Conservation (phyloP, 2,888 invertebrate species). For the Enchytraeus crypticus region DNA sequence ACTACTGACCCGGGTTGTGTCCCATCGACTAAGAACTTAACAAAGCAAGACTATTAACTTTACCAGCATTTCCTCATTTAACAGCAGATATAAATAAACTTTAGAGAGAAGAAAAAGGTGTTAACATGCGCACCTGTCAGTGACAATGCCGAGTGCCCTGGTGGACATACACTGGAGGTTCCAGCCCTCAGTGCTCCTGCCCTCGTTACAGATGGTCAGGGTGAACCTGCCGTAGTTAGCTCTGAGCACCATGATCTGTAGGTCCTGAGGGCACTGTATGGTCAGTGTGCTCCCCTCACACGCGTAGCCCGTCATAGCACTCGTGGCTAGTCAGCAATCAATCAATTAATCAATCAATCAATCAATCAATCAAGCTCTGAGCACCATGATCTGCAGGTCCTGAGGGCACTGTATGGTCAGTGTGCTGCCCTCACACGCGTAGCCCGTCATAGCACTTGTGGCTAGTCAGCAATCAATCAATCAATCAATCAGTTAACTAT, state of each 20-base stretch:
- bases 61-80: too few relatives aligned
- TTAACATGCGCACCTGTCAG: conserved; percentile 83
- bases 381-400: conserved; percentile 79
- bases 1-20: too few relatives aligned
- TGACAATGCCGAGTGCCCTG: conserved; percentile 75
- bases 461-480: too few relatives aligned
- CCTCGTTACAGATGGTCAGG: conserved; percentile 89
- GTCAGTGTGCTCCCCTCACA: conserved; percentile 84
- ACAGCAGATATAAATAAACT: too few relatives aligned
- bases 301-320: conserved; percentile 69
- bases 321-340: too few relatives aligned
- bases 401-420: conserved; percentile 78
- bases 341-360: too few relatives aligned
- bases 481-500: too few relatives aligned
- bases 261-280: conserved; percentile 79
- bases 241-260: conserved; percentile 77
- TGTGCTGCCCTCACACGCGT: conserved; percentile 86
- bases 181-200: conserved; percentile 76
- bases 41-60: too few relatives aligned
- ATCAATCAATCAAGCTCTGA: too few relatives aligned
- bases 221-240: conserved; percentile 89
- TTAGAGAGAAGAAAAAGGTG: too few relatives aligned
- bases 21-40: too few relatives aligned
- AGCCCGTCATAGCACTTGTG: conserved; percentile 60
- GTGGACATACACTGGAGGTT: conserved; percentile 90